Evolutionary conservation across 1,140 invertebrate genomes (phyloP).

Genomic region (Neodiprion pinetum): DNA sequence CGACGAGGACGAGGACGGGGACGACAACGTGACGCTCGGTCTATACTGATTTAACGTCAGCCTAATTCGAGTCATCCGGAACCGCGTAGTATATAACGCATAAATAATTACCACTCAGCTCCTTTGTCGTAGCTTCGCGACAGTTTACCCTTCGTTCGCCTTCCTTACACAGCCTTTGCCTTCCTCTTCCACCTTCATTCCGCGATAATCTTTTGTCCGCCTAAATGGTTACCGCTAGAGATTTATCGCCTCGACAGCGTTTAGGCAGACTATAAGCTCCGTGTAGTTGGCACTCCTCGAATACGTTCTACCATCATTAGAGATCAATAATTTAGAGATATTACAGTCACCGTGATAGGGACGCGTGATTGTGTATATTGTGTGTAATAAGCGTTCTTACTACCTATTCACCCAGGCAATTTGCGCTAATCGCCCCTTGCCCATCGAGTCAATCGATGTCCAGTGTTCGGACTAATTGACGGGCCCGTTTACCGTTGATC

Average conservation of each 20-base stretch:
- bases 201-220: conserved; percentile 39
- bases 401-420: too few species aligned
- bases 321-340: conserved; percentile 47
- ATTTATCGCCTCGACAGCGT: conserved; percentile 45
- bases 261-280: neutral
- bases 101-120: conserved; percentile 56
- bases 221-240: conserved; percentile 36
- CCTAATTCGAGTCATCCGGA: conserved; percentile 42
- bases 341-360: neutral
- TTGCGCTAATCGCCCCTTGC: too few species aligned
- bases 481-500: too few species aligned
- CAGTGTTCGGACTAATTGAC: too few species aligned
- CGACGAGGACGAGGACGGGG: conserved; percentile 17
- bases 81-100: conserved; percentile 39
- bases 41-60: conserved; percentile 52
- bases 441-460: too few species aligned
- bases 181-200: conserved; percentile 11
- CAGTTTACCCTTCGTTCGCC: conserved; percentile 19
- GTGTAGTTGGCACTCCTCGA: conserved; percentile 18
- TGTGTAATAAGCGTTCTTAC: too few species aligned
- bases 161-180: conserved; percentile 20
- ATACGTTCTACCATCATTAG: conserved; percentile 41
- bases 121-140: conserved; percentile 43
- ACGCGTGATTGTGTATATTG: too few species aligned
- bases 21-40: conserved; percentile 24